phyloP scores from a whole-genome alignment of 2,113 vertebrate genomes.

The Thunnus thynnus region DNA sequence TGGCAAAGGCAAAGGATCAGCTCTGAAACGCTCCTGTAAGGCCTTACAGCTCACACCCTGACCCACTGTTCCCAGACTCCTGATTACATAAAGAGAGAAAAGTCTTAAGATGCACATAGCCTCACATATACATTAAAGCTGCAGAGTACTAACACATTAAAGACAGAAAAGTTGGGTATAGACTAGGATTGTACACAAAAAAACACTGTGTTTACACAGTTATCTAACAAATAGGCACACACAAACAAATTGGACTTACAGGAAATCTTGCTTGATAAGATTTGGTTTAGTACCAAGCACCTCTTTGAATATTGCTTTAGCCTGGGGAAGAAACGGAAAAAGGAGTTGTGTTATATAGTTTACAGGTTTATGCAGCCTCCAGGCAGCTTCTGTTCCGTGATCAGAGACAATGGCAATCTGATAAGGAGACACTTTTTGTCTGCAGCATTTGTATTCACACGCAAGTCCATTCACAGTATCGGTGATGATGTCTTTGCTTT shows the following conservation, averaged over 20 bases:
- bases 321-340: conserved; percentile 68
- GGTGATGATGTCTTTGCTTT: conserved; percentile 35
- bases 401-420: conserved; percentile 30
- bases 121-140: background rate
- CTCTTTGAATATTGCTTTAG: conserved; percentile 79
- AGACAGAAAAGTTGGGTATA: background rate
- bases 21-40: conserved; percentile 58
- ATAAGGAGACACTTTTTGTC: conserved; percentile 16
- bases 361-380: conserved; percentile 4
- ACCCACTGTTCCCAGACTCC: conserved; percentile 80
- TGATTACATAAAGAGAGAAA: conserved; percentile 46
- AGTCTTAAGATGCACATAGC: background rate
- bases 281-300: conserved; percentile 35
- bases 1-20: conserved; percentile 21
- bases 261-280: conserved; percentile 58
- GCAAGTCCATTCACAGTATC: conserved; percentile 51
- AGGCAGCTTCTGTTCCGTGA: background rate
- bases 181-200: background rate
- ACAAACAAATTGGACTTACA: conserved; percentile 70
- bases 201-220: background rate
- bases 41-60: conserved; percentile 80
- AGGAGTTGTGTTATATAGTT: background rate
- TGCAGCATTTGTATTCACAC: conserved; percentile 10
- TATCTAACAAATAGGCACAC: background rate
- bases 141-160: background rate